Evolutionary conservation across 2,888 invertebrate species (phyloP).

Genomic region (Listrodromus nycthemerus): DNA sequence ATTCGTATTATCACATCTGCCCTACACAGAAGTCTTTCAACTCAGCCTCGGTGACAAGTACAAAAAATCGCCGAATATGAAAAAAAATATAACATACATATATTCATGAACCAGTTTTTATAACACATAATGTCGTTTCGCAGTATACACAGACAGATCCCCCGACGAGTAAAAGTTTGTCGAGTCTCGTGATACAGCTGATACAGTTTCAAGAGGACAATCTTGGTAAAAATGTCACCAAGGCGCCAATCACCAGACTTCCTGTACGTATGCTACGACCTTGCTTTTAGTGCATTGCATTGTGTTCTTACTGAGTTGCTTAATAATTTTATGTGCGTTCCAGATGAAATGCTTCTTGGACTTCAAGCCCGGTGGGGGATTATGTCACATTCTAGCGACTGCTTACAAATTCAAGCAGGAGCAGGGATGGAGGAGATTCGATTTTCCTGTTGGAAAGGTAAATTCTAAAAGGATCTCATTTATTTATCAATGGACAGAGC

Average conservation of each 20-base stretch:
- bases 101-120: neutral
- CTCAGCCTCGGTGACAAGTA: neutral
- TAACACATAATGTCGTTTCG: constrained; percentile 77
- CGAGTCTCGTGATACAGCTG: constrained; percentile 93
- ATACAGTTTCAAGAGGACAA: constrained; percentile 98
- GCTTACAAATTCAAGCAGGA: constrained; percentile 98
- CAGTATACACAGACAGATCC: constrained; percentile 97
- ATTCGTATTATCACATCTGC: neutral
- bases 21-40: neutral
- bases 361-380: constrained; percentile 96
- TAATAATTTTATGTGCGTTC: neutral
- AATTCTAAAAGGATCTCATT: constrained; percentile 18
- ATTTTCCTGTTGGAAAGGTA: constrained; percentile 94
- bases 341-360: constrained; percentile 98
- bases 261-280: constrained; percentile 87
- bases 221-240: constrained; percentile 96
- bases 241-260: constrained; percentile 94
- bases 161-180: constrained; percentile 96
- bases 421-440: constrained; percentile 97
- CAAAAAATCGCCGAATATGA: neutral
- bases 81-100: neutral
- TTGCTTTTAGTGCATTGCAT: too few species aligned
- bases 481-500: neutral
- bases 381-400: constrained; percentile 96
- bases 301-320: too few species aligned